These are phyloP conservation scores for Ctenodactylus gundi DNA, from an alignment of 2,113 vertebrate genomes.

Conservation along the genomic window DNA sequence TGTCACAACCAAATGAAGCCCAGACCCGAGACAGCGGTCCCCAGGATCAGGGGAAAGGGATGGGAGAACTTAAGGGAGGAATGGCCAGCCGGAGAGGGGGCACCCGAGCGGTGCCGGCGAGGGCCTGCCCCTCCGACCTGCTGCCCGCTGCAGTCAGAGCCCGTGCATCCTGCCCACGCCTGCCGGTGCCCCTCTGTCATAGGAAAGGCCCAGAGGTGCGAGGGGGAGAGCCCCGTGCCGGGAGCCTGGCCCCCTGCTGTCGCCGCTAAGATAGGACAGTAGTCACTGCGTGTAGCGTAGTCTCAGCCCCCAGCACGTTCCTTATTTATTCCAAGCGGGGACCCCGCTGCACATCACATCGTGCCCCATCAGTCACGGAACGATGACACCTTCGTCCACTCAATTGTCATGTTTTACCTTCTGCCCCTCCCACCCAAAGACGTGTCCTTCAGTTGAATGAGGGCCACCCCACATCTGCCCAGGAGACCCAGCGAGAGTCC, in stretches of 20 bases:
- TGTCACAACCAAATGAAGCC: background rate
- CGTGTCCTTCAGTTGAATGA: conserved; percentile 67
- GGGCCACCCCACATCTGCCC: conserved; percentile 60
- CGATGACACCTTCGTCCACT: conserved; percentile 69
- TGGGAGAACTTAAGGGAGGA: background rate
- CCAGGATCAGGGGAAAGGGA: conserved; percentile 10
- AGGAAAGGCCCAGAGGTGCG: background rate
- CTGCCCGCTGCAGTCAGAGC: too few relatives aligned
- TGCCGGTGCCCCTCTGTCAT: background rate
- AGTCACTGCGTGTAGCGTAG: too few relatives aligned
- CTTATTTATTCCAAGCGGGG: conserved; percentile 60
- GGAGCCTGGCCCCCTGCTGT: background rate
- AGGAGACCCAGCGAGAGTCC: conserved; percentile 69
- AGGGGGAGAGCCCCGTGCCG: background rate
- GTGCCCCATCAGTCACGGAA: conserved; percentile 77
- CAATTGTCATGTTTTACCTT: conserved; percentile 63
- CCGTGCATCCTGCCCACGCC: background rate
- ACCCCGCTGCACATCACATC: conserved; percentile 46
- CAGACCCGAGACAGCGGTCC: conserved; percentile 48
- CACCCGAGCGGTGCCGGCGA: too few relatives aligned
- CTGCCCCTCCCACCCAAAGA: conserved; percentile 40
- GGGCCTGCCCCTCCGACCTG: too few relatives aligned
- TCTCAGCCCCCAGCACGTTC: accelerated
- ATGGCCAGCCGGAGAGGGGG: too few relatives aligned
- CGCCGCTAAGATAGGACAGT: background rate